Percentiles rank a stretch among this genome's conserved stretches.
Evolutionary conservation across 2,113 vertebrate genomes (phyloP).

Genomic region (Gobiocypris rarus): DNA sequence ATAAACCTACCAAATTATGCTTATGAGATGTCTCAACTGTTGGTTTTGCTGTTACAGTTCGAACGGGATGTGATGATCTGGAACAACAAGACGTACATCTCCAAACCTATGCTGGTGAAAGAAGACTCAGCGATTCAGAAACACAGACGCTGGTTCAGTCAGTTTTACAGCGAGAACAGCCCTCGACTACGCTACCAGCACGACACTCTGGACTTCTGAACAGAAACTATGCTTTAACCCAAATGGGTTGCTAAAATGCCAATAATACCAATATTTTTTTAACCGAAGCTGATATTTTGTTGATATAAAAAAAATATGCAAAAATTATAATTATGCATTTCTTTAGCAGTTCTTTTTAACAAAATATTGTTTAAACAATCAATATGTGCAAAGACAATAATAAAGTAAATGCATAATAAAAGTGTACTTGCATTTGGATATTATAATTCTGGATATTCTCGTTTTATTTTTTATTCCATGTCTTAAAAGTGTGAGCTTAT

Average conservation of each 20-base stretch:
- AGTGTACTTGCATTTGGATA: background rate
- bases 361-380: background rate
- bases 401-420: constrained; percentile 7
- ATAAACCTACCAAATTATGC: background rate
- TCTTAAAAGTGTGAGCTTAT: background rate
- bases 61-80: constrained; percentile 85
- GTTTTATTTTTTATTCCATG: background rate
- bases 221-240: background rate
- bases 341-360: background rate
- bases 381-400: constrained; percentile 1
- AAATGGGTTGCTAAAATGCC: background rate
- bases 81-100: constrained; percentile 84
- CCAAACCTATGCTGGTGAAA: constrained; percentile 80
- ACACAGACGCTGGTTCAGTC: constrained; percentile 82
- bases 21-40: background rate
- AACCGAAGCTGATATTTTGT: constrained; percentile 11
- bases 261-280: constrained; percentile 32
- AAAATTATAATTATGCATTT: background rate
- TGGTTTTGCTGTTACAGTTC: constrained; percentile 69
- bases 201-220: constrained; percentile 78
- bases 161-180: constrained; percentile 84
- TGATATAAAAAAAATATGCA: constrained; percentile 13
- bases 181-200: constrained; percentile 60
- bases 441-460: background rate
- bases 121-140: constrained; percentile 80